Conservation (phyloP, 2,888 invertebrate genomes). For the Ophioninae sp. region DNA sequence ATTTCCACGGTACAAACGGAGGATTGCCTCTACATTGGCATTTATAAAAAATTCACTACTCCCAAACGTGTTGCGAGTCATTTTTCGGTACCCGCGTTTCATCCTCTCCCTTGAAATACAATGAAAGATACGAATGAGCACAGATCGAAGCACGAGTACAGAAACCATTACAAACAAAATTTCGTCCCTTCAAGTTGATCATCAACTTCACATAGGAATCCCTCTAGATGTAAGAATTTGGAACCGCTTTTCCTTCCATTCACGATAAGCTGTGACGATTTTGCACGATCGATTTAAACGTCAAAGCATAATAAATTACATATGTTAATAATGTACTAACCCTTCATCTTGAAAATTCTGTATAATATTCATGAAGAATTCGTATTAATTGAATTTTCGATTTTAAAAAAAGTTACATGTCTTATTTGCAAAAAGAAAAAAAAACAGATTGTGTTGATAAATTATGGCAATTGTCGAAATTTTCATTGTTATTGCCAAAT, state of each 20-base stretch:
- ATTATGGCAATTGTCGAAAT: too few species aligned
- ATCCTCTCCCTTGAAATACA: too few species aligned
- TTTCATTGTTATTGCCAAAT: background rate
- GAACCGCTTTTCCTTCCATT: slow-evolving; percentile 21
- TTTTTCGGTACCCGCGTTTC: too few species aligned
- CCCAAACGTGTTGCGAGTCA: too few species aligned
- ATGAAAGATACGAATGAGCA: too few species aligned
- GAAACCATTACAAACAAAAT: too few species aligned
- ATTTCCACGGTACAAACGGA: too few species aligned
- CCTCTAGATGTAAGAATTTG: background rate
- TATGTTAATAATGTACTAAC: slow-evolving; percentile 15
- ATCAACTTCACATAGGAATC: background rate
- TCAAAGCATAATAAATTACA: slow-evolving; percentile 8
- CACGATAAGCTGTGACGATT: slow-evolving; percentile 62
- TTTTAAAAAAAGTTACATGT: background rate
- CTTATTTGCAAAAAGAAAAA: background rate
- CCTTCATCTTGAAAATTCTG: background rate
- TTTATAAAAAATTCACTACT: too few species aligned
- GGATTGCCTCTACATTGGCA: too few species aligned
- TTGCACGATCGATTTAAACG: slow-evolving; percentile 53
- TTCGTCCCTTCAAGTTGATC: too few species aligned
- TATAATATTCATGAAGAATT: background rate
- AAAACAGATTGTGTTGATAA: too few species aligned
- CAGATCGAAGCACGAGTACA: too few species aligned
- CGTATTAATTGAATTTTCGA: background rate